Base-by-base conservation (phyloP, 2,888 invertebrate genomes). In the Drosophila paramelanica region DNA sequence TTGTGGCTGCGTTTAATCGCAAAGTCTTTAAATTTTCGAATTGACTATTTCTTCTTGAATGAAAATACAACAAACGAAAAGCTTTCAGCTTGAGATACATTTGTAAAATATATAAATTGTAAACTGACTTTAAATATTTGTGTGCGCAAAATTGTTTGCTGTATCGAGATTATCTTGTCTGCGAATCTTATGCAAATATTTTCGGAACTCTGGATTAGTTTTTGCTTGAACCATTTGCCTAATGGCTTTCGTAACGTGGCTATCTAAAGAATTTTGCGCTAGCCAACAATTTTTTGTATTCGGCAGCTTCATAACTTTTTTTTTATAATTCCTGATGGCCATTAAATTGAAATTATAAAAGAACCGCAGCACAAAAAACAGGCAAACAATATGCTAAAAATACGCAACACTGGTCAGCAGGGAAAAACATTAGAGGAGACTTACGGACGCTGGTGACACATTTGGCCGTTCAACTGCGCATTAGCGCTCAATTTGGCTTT, bases 241-340 rank as follows among this genome's bases (percentile, higher is more conserved):
- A 79, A 75, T 75, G 79, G 75, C 60, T 57, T 67, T 74, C 52
- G 43, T 51, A 57, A 42, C 39, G 41, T 33, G 38, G 47, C 61
- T 49, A 47, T 53, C 50, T 46, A 68, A 55, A 43, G 51, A 52
- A 67, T 56, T 50, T 60, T 14, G 13, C 14, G 49, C 38, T 36
- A 23, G 49, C 27, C 25, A 23, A 17, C 38, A 33, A 14, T 53
- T 53, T 45, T 39, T 42, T 14, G 10, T 31, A 31, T 23, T 11
- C 2, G 17, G 27, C 11, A 23, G 39, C 46, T 68, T 69, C 82
- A 74, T 78, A 88, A 84, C 74, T 89, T 81, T 71, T 67, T 70
- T 88, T 88, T 80, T 73, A 80, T 88, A 88, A 88, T 82, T 88
- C 84, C 81, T 85, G 88, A 89, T 85, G 83, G 88, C 89, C 83